phyloP scores from a whole-genome alignment of 2,888 invertebrate species.

The Ligdia adustata region DNA sequence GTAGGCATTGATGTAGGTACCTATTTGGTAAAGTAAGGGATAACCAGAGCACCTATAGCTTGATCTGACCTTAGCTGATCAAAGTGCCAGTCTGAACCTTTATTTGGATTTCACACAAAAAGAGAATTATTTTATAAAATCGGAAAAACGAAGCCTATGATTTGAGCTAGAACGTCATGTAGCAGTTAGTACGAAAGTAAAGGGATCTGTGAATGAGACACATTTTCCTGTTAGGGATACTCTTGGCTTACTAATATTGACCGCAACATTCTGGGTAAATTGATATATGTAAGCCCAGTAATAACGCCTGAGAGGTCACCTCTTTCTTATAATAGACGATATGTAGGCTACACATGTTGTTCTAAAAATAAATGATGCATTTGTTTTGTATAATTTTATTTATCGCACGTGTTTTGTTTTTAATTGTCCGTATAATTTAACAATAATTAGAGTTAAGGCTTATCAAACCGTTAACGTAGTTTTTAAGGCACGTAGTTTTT shows the following conservation, averaged over 20 bases:
- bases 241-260: constrained; percentile 28
- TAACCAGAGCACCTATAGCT: too few species aligned
- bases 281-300: constrained; percentile 23
- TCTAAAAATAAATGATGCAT: constrained; percentile 28
- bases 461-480: too few species aligned
- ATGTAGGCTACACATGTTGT: constrained; percentile 28
- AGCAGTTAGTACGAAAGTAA: not conserved
- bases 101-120: too few species aligned
- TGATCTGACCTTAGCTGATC: too few species aligned
- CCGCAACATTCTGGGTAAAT: constrained; percentile 36
- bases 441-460: too few species aligned
- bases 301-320: constrained; percentile 33
- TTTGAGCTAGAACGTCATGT: too few species aligned
- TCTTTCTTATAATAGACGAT: constrained; percentile 33
- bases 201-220: constrained; percentile 29
- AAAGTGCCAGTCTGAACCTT: too few species aligned
- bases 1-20: not conserved
- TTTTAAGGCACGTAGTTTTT: too few species aligned
- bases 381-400: constrained; percentile 29
- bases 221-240: constrained; percentile 34
- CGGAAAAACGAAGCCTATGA: too few species aligned
- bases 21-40: too few species aligned
- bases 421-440: too few species aligned
- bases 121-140: too few species aligned
- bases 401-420: constrained; percentile 32